Evolutionary conservation across 2,113 vertebrate genomes (phyloP).

Genomic region (Catharus minimus): DNA sequence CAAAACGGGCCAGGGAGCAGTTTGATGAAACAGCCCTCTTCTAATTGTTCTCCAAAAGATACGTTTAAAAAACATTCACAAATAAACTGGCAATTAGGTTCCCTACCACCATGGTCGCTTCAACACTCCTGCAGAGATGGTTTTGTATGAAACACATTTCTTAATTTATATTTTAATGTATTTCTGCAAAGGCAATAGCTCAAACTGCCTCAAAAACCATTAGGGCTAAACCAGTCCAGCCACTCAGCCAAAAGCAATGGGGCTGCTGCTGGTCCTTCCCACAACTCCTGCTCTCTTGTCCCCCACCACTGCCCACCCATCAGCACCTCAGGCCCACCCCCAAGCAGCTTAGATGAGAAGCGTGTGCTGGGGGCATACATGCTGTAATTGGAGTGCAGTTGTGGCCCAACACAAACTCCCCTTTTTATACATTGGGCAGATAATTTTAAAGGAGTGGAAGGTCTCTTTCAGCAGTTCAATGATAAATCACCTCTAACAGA

Average conservation of each 20-base stretch:
- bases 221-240: background rate
- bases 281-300: background rate
- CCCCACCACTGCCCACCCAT: background rate
- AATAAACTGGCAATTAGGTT: background rate
- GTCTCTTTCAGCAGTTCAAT: background rate
- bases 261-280: background rate
- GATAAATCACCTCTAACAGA: background rate
- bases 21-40: background rate
- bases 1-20: background rate
- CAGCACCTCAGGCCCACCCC: background rate
- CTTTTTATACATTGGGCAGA: background rate
- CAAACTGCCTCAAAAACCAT: background rate
- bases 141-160: background rate
- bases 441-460: background rate
- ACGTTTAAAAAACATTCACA: background rate
- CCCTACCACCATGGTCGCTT: background rate
- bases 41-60: background rate
- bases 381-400: background rate
- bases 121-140: background rate
- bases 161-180: constrained; percentile 24
- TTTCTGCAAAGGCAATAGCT: constrained; percentile 8
- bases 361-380: background rate
- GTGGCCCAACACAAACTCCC: background rate
- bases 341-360: background rate
- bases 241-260: background rate